Evolutionary conservation across 2,888 invertebrate genomes (phyloP), one percentile per base, ranked within the genome.

Genomic region (Andrena praecox): DNA sequence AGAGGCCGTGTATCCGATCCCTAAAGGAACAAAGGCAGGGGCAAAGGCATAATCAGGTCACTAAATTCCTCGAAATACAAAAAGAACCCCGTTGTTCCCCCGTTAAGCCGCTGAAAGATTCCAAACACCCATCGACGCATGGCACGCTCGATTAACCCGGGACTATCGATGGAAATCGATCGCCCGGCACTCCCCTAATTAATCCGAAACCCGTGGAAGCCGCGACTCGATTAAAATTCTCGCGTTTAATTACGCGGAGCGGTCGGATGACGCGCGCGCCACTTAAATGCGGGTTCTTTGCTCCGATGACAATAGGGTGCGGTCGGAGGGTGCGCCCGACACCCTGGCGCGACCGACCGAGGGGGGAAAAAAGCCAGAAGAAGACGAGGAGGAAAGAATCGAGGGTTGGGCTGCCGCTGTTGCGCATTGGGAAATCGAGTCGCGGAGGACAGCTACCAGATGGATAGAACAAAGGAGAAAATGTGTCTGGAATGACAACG

Each of bases 241-340:
- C 67, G 82, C 66, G 88, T 88, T 89, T 86, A 90, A 89, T 90
- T 88, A 89, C 86, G 80, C 83, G 86, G 62, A 73, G 62, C 84
- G 82, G 59, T 42, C 69, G 71, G 80, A 52, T 20, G 20, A 20
- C 63, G 80, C 70, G 64, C 69, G 24, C 77, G 85, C 79, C 81
- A 69, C 76, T 82, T 87, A 87, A 42, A 89, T 82, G 87, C 85
- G 84, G 79, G 80, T 73, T 75, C 72, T 62, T 77, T 54, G 63
- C 72, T 67, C 54, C 82, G 86, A 86, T 85, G 90, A 89, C 88
- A 48, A 10, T n/a, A 80, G 91, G 92, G 92, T 87, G 92, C 91
- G 92, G 91, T 91, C 77, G 64, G 71, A 90, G 90, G 92, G 92
- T 90, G 92, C 85, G 91, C 90, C 91, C 80, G 86, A 83, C 89